These are phyloP conservation scores for Leptobrachium ailaonicum DNA, from an alignment of 2,113 vertebrate genomes.

Conservation along the genomic window DNA sequence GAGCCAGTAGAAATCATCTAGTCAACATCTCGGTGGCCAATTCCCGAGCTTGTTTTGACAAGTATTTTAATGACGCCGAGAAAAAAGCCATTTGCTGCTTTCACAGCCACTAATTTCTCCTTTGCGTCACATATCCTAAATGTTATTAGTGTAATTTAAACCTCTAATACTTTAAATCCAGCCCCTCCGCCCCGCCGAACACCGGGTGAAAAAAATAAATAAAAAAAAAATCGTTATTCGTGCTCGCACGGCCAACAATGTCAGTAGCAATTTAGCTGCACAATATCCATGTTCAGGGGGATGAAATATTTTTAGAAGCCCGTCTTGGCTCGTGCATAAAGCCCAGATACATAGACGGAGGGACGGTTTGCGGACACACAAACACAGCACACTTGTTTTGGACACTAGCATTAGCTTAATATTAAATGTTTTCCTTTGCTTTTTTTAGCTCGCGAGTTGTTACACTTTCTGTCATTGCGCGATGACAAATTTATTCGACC, in stretches of 20 bases:
- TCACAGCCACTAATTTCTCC: slow-evolving; percentile 39
- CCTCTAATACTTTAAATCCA: slow-evolving; percentile 42
- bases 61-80: slow-evolving; percentile 30
- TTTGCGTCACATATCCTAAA: slow-evolving; percentile 30
- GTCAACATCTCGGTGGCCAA: not conserved
- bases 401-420: slow-evolving; percentile 34
- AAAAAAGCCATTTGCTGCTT: slow-evolving; percentile 7
- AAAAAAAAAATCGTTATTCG: slow-evolving; percentile 30
- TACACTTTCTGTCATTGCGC: slow-evolving; percentile 42
- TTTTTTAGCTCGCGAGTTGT: slow-evolving; percentile 23
- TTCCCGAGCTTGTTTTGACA: slow-evolving; percentile 23
- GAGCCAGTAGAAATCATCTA: slow-evolving; percentile 5
- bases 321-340: slow-evolving; percentile 31
- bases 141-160: slow-evolving; percentile 48
- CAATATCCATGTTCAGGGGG: slow-evolving; percentile 31
- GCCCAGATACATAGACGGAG: slow-evolving; percentile 10
- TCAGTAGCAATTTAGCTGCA: slow-evolving; percentile 45
- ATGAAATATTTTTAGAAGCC: slow-evolving; percentile 41
- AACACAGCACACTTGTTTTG: slow-evolving; percentile 38
- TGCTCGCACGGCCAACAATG: slow-evolving; percentile 27
- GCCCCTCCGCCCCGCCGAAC: slow-evolving; percentile 30
- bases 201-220: slow-evolving; percentile 10
- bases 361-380: slow-evolving; percentile 16
- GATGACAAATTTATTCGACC: slow-evolving; percentile 41
- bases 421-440: slow-evolving; percentile 33